Conservation (phyloP, 2,888 invertebrate species). For the Coelinius sp. region DNA sequence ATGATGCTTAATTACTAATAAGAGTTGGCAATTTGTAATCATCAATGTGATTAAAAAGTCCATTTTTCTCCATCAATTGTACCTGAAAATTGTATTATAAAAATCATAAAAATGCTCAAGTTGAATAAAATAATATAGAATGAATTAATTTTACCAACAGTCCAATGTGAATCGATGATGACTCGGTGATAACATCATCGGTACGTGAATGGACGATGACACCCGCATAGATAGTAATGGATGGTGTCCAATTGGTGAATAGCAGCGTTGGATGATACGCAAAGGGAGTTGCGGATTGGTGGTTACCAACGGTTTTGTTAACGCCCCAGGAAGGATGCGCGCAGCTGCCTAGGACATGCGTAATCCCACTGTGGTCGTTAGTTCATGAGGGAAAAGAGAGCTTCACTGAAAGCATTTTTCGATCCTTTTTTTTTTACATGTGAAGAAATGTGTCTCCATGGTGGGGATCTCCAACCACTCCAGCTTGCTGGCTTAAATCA, state of each 20-base stretch:
- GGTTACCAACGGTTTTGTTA: conserved; percentile 48
- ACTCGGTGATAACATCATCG: conserved; percentile 61
- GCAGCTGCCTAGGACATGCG: conserved; percentile 67
- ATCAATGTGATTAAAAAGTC: not conserved
- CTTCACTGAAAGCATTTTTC: conserved; percentile 19
- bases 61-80: too few relatives aligned
- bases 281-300: conserved; percentile 60
- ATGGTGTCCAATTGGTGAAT: conserved; percentile 57
- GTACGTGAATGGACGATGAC: conserved; percentile 64
- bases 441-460: conserved; percentile 19
- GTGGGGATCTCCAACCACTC: not conserved
- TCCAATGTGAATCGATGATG: conserved; percentile 58
- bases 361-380: conserved; percentile 57
- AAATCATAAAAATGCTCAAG: not conserved
- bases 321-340: conserved; percentile 71
- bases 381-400: conserved; percentile 35
- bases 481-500: conserved; percentile 8
- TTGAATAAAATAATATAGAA: not conserved
- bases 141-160: conserved; percentile 46
- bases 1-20: conserved; percentile 10
- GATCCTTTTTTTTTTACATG: conserved; percentile 22
- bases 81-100: too few relatives aligned
- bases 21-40: not conserved
- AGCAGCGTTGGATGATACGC: conserved; percentile 54
- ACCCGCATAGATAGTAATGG: conserved; percentile 59